phyloP scores from a whole-genome alignment of 2,113 vertebrate species.

The Pseudorhombus dupliciocellatus region DNA sequence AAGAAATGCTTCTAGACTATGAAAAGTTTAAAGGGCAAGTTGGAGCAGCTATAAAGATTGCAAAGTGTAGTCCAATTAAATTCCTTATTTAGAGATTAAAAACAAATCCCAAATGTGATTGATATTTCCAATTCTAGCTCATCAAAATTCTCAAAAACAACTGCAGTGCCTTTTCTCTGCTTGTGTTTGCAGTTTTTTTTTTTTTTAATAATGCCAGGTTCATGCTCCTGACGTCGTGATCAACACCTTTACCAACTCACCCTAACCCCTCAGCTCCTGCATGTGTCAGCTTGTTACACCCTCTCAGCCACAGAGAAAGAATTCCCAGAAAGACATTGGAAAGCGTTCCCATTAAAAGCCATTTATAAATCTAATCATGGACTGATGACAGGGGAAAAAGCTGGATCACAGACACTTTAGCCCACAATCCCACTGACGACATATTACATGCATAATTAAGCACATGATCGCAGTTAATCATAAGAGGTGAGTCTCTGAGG shows the following conservation, averaged over 20 bases:
- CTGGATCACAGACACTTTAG: conserved; percentile 46
- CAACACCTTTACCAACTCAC: too few relatives aligned
- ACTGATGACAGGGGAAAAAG: conserved; percentile 40
- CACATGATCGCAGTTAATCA: conserved; percentile 41
- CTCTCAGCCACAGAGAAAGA: background rate
- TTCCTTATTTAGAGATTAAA: background rate
- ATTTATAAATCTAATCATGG: conserved; percentile 51
- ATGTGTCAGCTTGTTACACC: too few relatives aligned
- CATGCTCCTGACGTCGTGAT: too few relatives aligned
- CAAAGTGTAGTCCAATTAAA: background rate
- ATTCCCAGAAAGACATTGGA: conserved; percentile 3
- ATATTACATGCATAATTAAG: conserved; percentile 73
- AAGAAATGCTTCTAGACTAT: background rate
- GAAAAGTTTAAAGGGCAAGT: conserved; percentile 1
- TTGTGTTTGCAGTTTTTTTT: background rate
- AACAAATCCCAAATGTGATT: too few relatives aligned
- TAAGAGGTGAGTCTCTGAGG: conserved; percentile 45
- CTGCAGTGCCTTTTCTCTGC: background rate
- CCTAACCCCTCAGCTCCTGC: too few relatives aligned
- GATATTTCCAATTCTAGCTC: conserved; percentile 2
- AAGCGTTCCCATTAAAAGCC: conserved; percentile 28
- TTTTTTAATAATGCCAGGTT: too few relatives aligned
- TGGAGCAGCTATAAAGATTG: background rate
- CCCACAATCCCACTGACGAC: conserved; percentile 57
- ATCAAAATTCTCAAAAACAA: background rate